phyloP scores from a whole-genome alignment of 1,140 invertebrate species.

The Pectinophora gossypiella region DNA sequence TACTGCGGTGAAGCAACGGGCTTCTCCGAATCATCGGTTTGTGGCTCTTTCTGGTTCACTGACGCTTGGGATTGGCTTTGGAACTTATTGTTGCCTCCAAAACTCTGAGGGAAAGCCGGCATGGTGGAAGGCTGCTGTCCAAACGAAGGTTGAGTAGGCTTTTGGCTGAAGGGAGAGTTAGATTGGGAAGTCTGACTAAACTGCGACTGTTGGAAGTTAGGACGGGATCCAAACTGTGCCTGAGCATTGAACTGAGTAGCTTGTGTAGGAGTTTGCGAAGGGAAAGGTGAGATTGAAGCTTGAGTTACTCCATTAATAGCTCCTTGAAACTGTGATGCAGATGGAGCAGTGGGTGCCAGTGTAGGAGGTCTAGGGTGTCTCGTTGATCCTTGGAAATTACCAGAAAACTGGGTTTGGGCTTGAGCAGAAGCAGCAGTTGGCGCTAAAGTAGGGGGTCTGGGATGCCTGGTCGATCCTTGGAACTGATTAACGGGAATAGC shows the following conservation, averaged over 20 bases:
- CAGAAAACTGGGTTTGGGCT: background rate
- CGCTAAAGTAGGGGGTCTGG: constrained; percentile 8
- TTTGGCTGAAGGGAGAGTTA: constrained; percentile 8
- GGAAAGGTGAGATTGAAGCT: constrained; percentile 26
- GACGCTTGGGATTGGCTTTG: background rate
- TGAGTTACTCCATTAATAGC: constrained; percentile 26
- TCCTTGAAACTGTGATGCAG: constrained; percentile 2
- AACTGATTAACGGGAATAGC: background rate
- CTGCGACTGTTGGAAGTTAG: constrained; percentile 5
- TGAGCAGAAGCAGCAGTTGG: constrained; percentile 7
- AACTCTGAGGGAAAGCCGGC: background rate
- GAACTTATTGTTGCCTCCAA: background rate
- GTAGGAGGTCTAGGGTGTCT: constrained; percentile 12
- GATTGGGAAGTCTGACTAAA: constrained; percentile 10
- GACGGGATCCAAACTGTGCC: constrained; percentile 7
- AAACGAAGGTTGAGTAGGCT: constrained; percentile 5
- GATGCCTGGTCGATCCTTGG: constrained; percentile 10
- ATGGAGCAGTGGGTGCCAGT: constrained; percentile 9
- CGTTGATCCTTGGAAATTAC: constrained; percentile 2
- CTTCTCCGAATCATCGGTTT: background rate
- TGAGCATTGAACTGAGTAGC: constrained; percentile 6
- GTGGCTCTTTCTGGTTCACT: background rate
- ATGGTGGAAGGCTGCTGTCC: constrained; percentile 1
- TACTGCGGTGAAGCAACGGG: constrained; percentile 19
- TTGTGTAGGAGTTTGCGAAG: constrained; percentile 11